These are phyloP conservation scores for Megathymus violae DNA, from an alignment of 1,140 invertebrate genomes.

Conservation along the genomic window DNA sequence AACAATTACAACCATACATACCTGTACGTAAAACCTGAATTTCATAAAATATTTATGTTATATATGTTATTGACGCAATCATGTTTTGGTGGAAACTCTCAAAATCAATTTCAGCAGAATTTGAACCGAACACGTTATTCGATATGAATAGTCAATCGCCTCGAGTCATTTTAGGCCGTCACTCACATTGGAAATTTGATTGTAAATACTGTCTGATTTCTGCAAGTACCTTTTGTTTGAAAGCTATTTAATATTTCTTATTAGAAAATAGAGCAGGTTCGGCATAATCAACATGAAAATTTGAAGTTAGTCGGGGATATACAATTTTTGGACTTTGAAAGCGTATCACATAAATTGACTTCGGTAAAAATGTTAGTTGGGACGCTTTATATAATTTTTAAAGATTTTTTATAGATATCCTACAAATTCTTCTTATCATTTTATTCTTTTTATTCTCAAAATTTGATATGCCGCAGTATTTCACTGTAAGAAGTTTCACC, in stretches of 20 bases:
- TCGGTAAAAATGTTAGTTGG: too few relatives aligned
- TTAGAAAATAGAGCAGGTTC: too few relatives aligned
- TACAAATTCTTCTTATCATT: too few relatives aligned
- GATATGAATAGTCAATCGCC: slow-evolving; percentile 49
- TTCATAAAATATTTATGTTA: background rate
- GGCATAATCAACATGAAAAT: too few relatives aligned
- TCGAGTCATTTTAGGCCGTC: slow-evolving; percentile 46
- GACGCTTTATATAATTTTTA: too few relatives aligned
- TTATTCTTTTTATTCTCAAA: too few relatives aligned
- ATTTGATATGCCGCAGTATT: too few relatives aligned
- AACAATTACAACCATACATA: background rate
- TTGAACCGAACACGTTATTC: slow-evolving; percentile 55
- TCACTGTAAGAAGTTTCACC: too few relatives aligned
- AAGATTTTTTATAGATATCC: too few relatives aligned
- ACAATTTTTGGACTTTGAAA: too few relatives aligned
- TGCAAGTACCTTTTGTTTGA: slow-evolving; percentile 7
- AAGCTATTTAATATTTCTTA: background rate
- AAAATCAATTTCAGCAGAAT: slow-evolving; percentile 71
- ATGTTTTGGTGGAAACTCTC: slow-evolving; percentile 56
- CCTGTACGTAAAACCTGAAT: background rate
- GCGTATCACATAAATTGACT: too few relatives aligned
- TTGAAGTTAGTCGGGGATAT: too few relatives aligned
- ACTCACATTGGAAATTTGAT: slow-evolving; percentile 67
- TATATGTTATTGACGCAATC: slow-evolving; percentile 50
- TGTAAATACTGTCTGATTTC: slow-evolving; percentile 41